Evolutionary conservation across 2,888 invertebrate species (phyloP).

Genomic region (Chymomyza procnemis): DNA sequence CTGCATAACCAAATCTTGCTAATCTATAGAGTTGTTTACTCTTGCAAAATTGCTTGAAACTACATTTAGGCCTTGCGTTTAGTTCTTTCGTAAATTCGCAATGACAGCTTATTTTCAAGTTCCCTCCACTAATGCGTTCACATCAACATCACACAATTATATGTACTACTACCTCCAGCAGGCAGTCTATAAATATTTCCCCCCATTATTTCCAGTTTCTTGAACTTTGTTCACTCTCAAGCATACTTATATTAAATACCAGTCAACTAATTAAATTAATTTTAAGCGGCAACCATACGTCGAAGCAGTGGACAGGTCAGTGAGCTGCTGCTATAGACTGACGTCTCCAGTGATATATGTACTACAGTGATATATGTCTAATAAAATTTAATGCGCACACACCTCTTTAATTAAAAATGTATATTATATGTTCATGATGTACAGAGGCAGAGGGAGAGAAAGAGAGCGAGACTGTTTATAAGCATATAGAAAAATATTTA

Average conservation of each 20-base stretch:
- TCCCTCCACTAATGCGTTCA: too few relatives aligned
- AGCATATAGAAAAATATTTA: neutral
- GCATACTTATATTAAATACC: conserved; percentile 29
- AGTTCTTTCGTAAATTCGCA: too few relatives aligned
- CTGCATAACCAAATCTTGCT: too few relatives aligned
- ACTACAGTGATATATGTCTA: neutral
- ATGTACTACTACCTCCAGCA: too few relatives aligned
- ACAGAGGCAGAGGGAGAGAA: too few relatives aligned
- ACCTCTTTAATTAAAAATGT: neutral
- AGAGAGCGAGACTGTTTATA: too few relatives aligned
- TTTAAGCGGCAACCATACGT: neutral
- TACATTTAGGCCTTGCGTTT: too few relatives aligned
- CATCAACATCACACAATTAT: too few relatives aligned
- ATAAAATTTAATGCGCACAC: neutral
- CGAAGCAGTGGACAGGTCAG: conserved; percentile 1
- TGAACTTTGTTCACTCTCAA: conserved; percentile 14
- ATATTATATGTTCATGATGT: neutral
- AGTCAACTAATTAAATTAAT: conserved; percentile 54
- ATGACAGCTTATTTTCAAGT: too few relatives aligned
- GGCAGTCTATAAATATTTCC: neutral
- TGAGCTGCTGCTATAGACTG: neutral
- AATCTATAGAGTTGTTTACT: too few relatives aligned
- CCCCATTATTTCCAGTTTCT: conserved; percentile 24
- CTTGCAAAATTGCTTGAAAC: too few relatives aligned
- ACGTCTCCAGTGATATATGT: neutral